Percentiles rank a stretch among this genome's conserved stretches.
These are phyloP conservation scores for Flexamia atlantica DNA, from an alignment of 2,888 invertebrate genomes.

Conservation along the genomic window DNA sequence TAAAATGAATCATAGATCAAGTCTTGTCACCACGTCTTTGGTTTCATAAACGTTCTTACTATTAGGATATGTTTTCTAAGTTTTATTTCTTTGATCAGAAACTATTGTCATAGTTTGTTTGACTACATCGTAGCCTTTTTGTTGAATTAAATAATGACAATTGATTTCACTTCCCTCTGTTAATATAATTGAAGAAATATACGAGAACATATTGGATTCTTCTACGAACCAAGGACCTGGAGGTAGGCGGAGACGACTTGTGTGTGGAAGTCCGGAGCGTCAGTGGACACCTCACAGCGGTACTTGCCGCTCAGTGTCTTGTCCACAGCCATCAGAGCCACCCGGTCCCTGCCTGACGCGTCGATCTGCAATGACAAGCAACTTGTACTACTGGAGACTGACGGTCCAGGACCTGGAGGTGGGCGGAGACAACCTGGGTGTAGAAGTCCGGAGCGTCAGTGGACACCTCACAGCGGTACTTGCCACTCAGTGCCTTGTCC, in stretches of 20 bases:
- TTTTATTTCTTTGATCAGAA: too few relatives aligned
- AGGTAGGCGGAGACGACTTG: conserved; percentile 81
- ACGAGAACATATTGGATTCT: too few relatives aligned
- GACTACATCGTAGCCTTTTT: too few relatives aligned
- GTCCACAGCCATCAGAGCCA: conserved; percentile 83
- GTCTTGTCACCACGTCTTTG: too few relatives aligned
- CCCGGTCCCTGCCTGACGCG: conserved; percentile 81
- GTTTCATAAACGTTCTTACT: too few relatives aligned
- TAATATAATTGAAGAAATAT: too few relatives aligned
- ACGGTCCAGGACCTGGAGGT: conserved; percentile 85
- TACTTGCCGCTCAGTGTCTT: conserved; percentile 85
- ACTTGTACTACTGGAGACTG: too few relatives aligned
- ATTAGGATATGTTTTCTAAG: too few relatives aligned
- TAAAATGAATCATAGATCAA: too few relatives aligned
- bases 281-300: conserved; percentile 86
- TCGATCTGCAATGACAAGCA: conserved; percentile 77
- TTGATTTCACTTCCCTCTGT: too few relatives aligned
- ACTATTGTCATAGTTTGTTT: too few relatives aligned
- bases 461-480: conserved; percentile 87
- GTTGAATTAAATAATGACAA: too few relatives aligned
- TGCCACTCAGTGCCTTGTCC: conserved; percentile 82
- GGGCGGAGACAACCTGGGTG: conserved; percentile 81
- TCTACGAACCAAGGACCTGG: conserved; percentile 79
- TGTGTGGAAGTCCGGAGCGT: conserved; percentile 85
- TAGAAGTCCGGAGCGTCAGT: conserved; percentile 85